A percentile compares a stretch with the other conserved stretches of the same genome.
Conservation (phyloP, 1,140 invertebrate species). For the Trialeurodes vaporariorum region DNA sequence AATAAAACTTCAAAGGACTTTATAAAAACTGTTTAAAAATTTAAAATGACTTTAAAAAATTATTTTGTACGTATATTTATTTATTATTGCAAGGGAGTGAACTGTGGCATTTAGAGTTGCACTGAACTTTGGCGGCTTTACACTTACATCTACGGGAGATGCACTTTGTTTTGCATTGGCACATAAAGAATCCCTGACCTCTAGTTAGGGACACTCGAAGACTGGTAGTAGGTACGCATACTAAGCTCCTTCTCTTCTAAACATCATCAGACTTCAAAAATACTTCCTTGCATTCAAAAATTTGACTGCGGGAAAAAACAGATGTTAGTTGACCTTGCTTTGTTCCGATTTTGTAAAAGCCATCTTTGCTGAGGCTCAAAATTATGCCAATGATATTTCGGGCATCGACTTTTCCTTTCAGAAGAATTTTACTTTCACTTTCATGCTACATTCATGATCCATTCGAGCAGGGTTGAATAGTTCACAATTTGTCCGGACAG, state of each 20-base stretch:
- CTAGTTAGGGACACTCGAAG: not conserved
- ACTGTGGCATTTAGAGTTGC: not conserved
- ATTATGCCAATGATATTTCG: not conserved
- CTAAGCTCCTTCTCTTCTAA: not conserved
- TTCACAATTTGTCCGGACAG: too few species aligned
- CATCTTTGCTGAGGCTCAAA: not conserved
- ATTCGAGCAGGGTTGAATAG: too few species aligned
- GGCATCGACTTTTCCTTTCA: not conserved
- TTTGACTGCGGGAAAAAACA: not conserved
- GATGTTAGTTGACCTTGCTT: not conserved
- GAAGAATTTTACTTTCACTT: too few species aligned
- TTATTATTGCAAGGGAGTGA: not conserved
- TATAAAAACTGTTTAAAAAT: too few species aligned
- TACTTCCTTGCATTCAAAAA: not conserved
- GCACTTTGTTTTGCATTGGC: not conserved
- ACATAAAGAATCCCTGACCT: not conserved
- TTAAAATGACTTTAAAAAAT: too few species aligned
- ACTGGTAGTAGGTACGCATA: not conserved
- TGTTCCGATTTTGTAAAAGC: not conserved
- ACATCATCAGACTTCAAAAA: not conserved
- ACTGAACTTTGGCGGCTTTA: not conserved
- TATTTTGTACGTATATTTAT: too few species aligned
- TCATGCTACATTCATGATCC: too few species aligned
- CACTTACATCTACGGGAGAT: not conserved
- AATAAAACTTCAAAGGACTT: too few species aligned